Evolutionary conservation across 1,140 invertebrate species (phyloP), one percentile per base, ranked within the genome.

Genomic region (Coptotermes formosanus): DNA sequence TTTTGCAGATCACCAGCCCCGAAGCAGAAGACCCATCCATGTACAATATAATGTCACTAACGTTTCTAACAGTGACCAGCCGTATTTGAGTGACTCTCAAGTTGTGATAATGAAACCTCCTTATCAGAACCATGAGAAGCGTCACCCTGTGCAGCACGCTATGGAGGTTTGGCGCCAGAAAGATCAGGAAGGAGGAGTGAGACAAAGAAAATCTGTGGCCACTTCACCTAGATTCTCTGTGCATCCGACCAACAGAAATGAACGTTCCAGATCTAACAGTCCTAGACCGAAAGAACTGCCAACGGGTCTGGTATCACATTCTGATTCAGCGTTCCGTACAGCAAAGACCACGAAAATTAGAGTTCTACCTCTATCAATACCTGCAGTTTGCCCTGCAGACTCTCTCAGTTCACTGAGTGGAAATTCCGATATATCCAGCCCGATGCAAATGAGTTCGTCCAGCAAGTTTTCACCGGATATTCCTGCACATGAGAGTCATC

Each of bases 21-120:
- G 94, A 87, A 94, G 94, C 85, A 89, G 94, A 52, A 93, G 93
- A 89, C 94, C 94, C 44, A 95, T 95, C 87, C 93, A 93, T 87
- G 92, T 94, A 69, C 87, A 90, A 89, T 89, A 88, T 88, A 90
- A 89, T 89, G 90, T 90, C 12, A 43, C 43, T 44, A 30, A 64
- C 19, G 12, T n/a, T 52, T 89, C 91, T 90, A 87, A 89, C 87
- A 88, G 88, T 85, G 91, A 91, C 87, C 90, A 91, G 87, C 91
- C 91, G 88, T 92, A 92, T 89, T 88, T 92, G 87, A 92, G 91
- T 89, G 91, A 92, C 88, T 92, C 91, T 23, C 92, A 92, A 89
- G 88, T 91, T 75, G 89, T 91, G 19, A 30, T 75, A 75, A 87
- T 89, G 84, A 90, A 89, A 45, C 64, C 86, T 38, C 86, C 86